Percentiles rank a stretch among this genome's conserved stretches.
These are phyloP conservation scores for Drosophila virilis DNA, from an alignment of 1,140 invertebrate genomes.

Conservation along the genomic window DNA sequence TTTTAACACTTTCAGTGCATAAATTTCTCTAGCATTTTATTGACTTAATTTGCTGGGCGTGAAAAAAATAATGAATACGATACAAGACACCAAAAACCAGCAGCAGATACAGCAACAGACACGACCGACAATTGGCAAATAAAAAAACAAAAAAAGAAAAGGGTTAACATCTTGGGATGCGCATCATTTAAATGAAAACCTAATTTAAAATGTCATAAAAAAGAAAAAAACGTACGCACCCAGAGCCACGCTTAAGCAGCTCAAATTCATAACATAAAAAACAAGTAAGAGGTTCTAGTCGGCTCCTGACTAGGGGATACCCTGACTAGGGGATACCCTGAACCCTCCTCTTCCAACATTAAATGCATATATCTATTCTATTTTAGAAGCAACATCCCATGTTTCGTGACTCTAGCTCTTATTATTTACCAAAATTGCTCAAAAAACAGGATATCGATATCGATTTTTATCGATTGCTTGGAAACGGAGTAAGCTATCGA, in stretches of 20 bases:
- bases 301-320: too few species aligned
- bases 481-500: too few species aligned
- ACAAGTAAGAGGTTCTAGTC: too few species aligned
- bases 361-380: too few species aligned
- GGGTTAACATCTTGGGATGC: slow-evolving; percentile 42
- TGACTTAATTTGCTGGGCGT: slow-evolving; percentile 74
- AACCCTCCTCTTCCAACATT: too few species aligned
- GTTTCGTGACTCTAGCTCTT: too few species aligned
- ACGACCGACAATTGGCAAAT: too few species aligned
- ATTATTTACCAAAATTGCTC: too few species aligned
- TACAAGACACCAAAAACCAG: slow-evolving; percentile 1
- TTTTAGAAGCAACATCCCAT: too few species aligned
- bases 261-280: slow-evolving; percentile 14
- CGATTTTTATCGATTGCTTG: too few species aligned
- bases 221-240: background rate
- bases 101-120: slow-evolving; percentile 24
- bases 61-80: slow-evolving; percentile 63
- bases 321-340: too few species aligned
- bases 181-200: slow-evolving; percentile 62
- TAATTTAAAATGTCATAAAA: slow-evolving; percentile 57
- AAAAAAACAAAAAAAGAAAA: slow-evolving; percentile 32
- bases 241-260: slow-evolving; percentile 5
- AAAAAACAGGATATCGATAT: too few species aligned
- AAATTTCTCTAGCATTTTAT: slow-evolving; percentile 65
- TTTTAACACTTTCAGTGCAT: slow-evolving; percentile 67